Evolutionary conservation across 2,888 invertebrate genomes (phyloP).

Genomic region (Laothoe populi): DNA sequence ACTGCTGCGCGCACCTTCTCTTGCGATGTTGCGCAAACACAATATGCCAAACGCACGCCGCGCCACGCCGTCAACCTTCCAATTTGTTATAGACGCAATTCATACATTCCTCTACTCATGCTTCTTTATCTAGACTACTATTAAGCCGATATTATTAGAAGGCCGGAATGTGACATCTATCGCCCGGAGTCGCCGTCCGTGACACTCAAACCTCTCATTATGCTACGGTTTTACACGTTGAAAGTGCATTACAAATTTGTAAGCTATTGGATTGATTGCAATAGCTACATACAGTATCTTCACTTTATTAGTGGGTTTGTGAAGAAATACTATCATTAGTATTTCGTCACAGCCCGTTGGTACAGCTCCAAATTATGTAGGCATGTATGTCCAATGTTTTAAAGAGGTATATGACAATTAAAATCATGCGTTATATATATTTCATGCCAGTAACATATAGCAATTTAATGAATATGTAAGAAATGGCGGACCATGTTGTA

Average conservation of each 20-base stretch:
- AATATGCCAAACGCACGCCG: constrained; percentile 63
- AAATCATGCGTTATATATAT: not conserved
- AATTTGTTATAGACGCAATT: constrained; percentile 34
- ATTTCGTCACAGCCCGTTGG: too few relatives aligned
- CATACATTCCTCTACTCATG: constrained; percentile 2
- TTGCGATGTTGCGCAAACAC: constrained; percentile 77
- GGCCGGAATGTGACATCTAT: constrained; percentile 30
- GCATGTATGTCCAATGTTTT: not conserved
- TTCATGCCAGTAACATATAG: too few relatives aligned
- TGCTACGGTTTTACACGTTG: constrained; percentile 51
- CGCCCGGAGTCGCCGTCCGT: constrained; percentile 43
- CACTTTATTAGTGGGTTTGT: not conserved
- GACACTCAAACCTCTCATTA: constrained; percentile 52
- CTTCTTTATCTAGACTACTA: constrained; percentile 2
- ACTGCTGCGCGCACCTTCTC: constrained; percentile 62
- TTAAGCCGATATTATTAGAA: constrained; percentile 11
- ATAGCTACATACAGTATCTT: constrained; percentile 13
- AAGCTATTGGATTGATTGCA: constrained; percentile 22
- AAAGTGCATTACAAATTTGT: constrained; percentile 41
- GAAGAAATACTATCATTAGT: constrained; percentile 12
- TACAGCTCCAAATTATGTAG: constrained; percentile 1
- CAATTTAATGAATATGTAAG: constrained; percentile 23
- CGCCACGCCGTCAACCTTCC: constrained; percentile 56
- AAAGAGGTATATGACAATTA: not conserved
- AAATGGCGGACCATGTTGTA: not conserved